Percentiles rank a stretch among this genome's conserved stretches.
Evolutionary conservation across 2,797 vertebrate species (phyloP).

Genomic region (Eulemur albifrons): DNA sequence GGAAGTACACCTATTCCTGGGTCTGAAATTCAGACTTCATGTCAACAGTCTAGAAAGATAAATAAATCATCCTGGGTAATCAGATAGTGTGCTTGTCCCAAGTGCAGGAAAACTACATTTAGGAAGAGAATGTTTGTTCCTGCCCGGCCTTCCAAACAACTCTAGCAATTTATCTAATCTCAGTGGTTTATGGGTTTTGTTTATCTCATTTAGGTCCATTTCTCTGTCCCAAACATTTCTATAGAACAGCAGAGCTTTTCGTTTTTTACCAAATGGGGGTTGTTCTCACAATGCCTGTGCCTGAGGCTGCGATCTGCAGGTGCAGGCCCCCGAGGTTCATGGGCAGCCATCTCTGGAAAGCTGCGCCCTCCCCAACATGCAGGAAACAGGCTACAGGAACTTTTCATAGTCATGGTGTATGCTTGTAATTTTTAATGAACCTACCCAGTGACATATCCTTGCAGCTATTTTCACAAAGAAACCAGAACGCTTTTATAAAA

Average conservation of each 20-base stretch:
- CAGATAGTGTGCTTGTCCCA: conserved; percentile 55
- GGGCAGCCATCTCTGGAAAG: background rate
- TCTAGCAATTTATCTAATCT: conserved; percentile 58
- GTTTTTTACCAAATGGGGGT: background rate
- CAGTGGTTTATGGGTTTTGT: conserved; percentile 52
- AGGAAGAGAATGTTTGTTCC: conserved; percentile 66
- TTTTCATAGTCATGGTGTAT: background rate
- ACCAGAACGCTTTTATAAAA: conserved; percentile 67
- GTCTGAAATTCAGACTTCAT: conserved; percentile 62
- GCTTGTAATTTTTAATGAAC: conserved; percentile 72
- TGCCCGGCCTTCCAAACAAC: conserved; percentile 44
- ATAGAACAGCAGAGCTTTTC: conserved; percentile 16
- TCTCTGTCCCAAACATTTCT: conserved; percentile 35
- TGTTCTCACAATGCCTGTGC: background rate
- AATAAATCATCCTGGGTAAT: conserved; percentile 70
- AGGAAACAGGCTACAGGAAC: conserved; percentile 11
- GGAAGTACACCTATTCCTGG: conserved; percentile 61
- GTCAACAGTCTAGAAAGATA: conserved; percentile 68
- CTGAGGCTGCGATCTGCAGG: conserved; percentile 44
- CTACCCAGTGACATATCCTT: conserved; percentile 54
- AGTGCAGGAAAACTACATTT: conserved; percentile 61
- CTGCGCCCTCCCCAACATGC: background rate
- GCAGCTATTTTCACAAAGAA: conserved; percentile 64
- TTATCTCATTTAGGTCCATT: conserved; percentile 30
- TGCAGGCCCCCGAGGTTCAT: conserved; percentile 6